phyloP scores from a whole-genome alignment of 1,140 invertebrate genomes.

The Drosophila lacteicornis region DNA sequence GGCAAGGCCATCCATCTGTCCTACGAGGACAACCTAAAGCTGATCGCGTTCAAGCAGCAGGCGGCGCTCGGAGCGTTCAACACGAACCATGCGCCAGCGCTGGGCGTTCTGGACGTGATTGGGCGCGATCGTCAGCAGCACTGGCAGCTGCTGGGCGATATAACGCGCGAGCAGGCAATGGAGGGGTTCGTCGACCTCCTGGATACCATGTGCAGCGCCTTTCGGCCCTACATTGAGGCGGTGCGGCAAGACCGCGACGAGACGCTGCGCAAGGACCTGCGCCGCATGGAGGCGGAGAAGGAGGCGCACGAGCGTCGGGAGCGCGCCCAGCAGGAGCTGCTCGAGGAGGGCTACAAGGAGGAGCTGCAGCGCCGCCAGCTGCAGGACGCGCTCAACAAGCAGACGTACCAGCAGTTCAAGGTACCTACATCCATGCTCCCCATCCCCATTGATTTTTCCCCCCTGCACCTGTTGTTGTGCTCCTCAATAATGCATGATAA shows the following conservation, averaged over 20 bases:
- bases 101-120: slow-evolving; percentile 97
- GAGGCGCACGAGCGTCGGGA: slow-evolving; percentile 84
- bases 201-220: slow-evolving; percentile 93
- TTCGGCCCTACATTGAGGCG: slow-evolving; percentile 96
- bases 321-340: slow-evolving; percentile 86
- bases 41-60: slow-evolving; percentile 97
- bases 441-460: slow-evolving; percentile 1
- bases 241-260: slow-evolving; percentile 94
- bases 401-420: slow-evolving; percentile 97
- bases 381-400: slow-evolving; percentile 97
- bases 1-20: slow-evolving; percentile 97
- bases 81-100: slow-evolving; percentile 90
- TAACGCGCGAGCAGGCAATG: slow-evolving; percentile 95
- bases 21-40: slow-evolving; percentile 96
- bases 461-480: slow-evolving; percentile 87
- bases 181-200: slow-evolving; percentile 95
- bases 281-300: slow-evolving; percentile 85
- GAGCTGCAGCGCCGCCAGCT: slow-evolving; percentile 92
- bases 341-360: slow-evolving; percentile 87
- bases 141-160: slow-evolving; percentile 96
- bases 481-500: slow-evolving; percentile 89
- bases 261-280: slow-evolving; percentile 85
- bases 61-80: slow-evolving; percentile 94
- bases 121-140: slow-evolving; percentile 96
- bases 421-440: slow-evolving; percentile 31